These are phyloP conservation scores for Origma solitaria DNA, from an alignment of 2,113 vertebrate genomes.

Conservation along the genomic window DNA sequence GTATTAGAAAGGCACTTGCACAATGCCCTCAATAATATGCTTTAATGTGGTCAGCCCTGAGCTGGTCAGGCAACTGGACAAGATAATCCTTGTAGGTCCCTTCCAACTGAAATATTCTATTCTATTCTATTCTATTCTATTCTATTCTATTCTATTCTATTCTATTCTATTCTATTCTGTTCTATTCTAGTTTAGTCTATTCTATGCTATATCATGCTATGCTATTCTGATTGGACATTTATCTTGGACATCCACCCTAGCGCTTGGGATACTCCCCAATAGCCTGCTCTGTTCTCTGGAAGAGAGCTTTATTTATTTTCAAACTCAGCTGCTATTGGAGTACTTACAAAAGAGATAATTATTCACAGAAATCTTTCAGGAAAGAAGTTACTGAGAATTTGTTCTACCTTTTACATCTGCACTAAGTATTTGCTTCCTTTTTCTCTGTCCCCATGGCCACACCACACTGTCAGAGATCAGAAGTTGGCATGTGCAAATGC, in stretches of 20 bases:
- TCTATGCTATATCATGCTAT: no score
- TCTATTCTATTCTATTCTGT: background rate
- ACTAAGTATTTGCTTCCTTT: background rate
- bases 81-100: background rate
- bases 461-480: background rate
- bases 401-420: background rate
- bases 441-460: background rate
- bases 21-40: background rate
- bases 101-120: background rate
- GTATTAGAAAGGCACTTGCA: background rate
- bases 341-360: background rate
- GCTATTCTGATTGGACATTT: background rate
- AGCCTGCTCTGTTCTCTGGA: background rate
- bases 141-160: background rate
- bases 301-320: background rate
- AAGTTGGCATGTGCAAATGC: rapidly evolving
- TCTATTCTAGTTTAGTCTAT: background rate
- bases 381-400: background rate
- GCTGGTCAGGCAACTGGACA: background rate
- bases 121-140: background rate
- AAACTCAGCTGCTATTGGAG: background rate
- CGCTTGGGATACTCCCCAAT: background rate
- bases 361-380: background rate
- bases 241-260: background rate
- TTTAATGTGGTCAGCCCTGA: background rate